These are phyloP conservation scores for Argyrosomus regius DNA, from an alignment of 2,797 vertebrate genomes.

Conservation along the genomic window DNA sequence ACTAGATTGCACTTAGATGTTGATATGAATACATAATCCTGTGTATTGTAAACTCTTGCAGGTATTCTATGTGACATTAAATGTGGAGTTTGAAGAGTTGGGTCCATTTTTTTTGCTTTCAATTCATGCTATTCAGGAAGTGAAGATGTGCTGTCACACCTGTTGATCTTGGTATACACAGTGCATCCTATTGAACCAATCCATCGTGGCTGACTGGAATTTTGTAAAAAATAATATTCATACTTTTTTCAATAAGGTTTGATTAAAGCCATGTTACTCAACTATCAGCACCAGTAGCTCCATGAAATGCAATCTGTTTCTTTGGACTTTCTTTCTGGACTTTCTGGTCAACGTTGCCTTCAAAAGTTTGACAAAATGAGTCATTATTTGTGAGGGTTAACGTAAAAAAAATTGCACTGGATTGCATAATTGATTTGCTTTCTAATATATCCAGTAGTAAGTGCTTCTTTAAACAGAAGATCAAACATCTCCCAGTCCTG, in stretches of 20 bases:
- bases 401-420: neutral
- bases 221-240: neutral
- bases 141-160: neutral
- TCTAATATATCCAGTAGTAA: neutral
- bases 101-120: slow-evolving; percentile 17
- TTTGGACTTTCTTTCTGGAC: neutral
- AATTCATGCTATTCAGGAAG: neutral
- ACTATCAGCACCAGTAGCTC: neutral
- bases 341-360: neutral
- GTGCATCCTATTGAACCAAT: neutral
- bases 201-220: neutral
- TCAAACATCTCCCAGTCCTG: neutral
- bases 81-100: slow-evolving; percentile 21
- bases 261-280: neutral
- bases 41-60: slow-evolving; percentile 60
- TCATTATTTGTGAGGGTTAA: neutral
- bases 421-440: neutral
- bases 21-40: slow-evolving; percentile 51
- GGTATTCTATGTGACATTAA: slow-evolving; percentile 51
- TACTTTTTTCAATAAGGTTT: neutral
- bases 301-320: neutral
- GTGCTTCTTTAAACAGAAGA: neutral
- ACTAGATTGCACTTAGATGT: slow-evolving; percentile 69
- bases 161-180: neutral
- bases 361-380: neutral